A percentile compares a stretch with the other conserved stretches of the same genome.
phyloP scores from a whole-genome alignment of 2,797 vertebrate species.

The Pangasius djambal region DNA sequence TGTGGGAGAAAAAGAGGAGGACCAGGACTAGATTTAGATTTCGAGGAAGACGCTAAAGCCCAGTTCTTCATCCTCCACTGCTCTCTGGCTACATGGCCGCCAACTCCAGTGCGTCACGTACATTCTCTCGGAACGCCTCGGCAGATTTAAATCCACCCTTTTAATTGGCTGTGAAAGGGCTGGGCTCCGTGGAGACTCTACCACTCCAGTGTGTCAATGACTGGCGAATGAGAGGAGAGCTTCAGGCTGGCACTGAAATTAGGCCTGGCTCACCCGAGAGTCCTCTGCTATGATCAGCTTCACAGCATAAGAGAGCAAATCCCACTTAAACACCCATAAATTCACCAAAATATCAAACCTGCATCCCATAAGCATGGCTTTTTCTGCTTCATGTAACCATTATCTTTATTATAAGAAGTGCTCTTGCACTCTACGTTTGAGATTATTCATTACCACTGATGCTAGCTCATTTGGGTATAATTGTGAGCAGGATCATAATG shows the following conservation, averaged over 20 bases:
- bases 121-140: slow-evolving; percentile 7
- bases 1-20: not conserved
- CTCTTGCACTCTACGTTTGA: slow-evolving; percentile 17
- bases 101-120: slow-evolving; percentile 23
- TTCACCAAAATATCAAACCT: slow-evolving; percentile 12
- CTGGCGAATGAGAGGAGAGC: slow-evolving; percentile 36
- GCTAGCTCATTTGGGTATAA: slow-evolving; percentile 61
- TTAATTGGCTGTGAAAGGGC: slow-evolving; percentile 52
- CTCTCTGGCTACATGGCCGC: slow-evolving; percentile 34
- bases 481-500: slow-evolving; percentile 68
- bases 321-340: slow-evolving; percentile 28
- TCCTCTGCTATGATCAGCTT: slow-evolving; percentile 36
- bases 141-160: slow-evolving; percentile 34
- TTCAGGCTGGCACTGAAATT: slow-evolving; percentile 40
- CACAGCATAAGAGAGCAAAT: slow-evolving; percentile 10
- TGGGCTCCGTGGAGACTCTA: slow-evolving; percentile 36
- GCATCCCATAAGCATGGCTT: not conserved
- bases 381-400: not conserved
- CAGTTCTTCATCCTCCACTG: slow-evolving; percentile 38
- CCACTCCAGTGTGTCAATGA: slow-evolving; percentile 23
- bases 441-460: slow-evolving; percentile 48
- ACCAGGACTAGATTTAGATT: not conserved
- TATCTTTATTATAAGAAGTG: slow-evolving; percentile 34
- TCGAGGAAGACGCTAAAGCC: slow-evolving; percentile 23
- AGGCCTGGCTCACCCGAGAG: slow-evolving; percentile 39